Base-by-base conservation (phyloP, 2,797 vertebrate species). In the Yasuhikotakia modesta region DNA sequence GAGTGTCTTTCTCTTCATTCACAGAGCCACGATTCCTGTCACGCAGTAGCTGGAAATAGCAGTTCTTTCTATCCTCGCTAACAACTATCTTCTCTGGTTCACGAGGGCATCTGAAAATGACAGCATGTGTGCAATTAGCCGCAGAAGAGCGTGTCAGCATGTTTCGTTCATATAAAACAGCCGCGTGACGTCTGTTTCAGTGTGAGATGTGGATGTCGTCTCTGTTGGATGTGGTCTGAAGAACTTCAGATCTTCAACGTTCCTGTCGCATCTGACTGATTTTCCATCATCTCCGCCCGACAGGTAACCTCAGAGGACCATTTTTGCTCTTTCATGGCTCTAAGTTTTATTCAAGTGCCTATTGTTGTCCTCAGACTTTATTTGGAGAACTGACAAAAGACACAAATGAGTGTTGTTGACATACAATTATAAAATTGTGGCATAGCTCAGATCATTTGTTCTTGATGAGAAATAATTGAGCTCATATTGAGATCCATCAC, bases 61-160 rank as follows among this genome's bases (percentile, higher is more conserved):
- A 7, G 60, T 72, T 83, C 66, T 55, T 66, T 43, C 70, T 66
- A 43, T 39, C 2, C 10, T 27, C 53, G 24, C 63, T 64, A 63
- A 75, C 27, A 30, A 64, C 64, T 19, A 50, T 73, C 32, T 32
- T 39, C 39, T 35, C 35, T 17, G 30, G 57, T 5, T 27, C 22
- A 19, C 39, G 45, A 57, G 12, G 30, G 68, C 70, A 74, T 66
- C 57, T 22, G 70, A 81, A 78, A 60, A 74, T 35, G 74, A 72
- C 45, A 46, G 19, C 32, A 72, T 52, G 32, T 46, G 46, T 21
- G 78, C 74, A 83, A 86, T 88, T 81, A 82, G 81, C 55, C 58
- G 70, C 58, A 43, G 8, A 45, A 84, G 74, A 78, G 73, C 83
- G 70, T 84, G 87, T 64, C 78, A 69, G 68, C 87, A 70, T 82